These are phyloP conservation scores for Linnaemya tessellans DNA, from an alignment of 2,888 invertebrate genomes.

Conservation along the genomic window DNA sequence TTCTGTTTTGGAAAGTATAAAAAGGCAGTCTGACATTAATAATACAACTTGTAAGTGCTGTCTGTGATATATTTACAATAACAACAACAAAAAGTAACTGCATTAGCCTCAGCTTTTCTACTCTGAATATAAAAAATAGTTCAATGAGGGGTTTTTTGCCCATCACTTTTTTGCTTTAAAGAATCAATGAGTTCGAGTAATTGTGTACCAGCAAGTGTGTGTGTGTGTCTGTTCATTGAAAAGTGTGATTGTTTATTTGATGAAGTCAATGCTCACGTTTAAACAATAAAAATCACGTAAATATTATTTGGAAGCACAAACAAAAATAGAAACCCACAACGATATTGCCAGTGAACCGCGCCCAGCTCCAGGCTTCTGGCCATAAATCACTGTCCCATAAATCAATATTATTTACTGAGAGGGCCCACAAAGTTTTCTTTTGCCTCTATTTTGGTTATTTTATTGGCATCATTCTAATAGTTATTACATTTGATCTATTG, in stretches of 20 bases:
- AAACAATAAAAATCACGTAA: constrained; percentile 47
- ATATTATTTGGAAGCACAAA: constrained; percentile 24
- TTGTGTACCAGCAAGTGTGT: background rate
- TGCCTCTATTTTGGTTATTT: background rate
- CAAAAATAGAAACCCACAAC: constrained; percentile 23
- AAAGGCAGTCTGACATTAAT: no score
- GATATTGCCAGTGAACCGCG: constrained; percentile 8
- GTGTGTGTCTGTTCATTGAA: background rate
- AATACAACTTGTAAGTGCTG: constrained; percentile 32
- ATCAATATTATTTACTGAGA: constrained; percentile 61
- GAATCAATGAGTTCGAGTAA: background rate
- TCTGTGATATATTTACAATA: constrained; percentile 23
- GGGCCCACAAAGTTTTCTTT: background rate
- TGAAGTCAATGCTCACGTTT: constrained; percentile 66
- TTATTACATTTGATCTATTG: background rate
- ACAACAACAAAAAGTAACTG: constrained; percentile 6
- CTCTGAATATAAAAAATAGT: constrained; percentile 18
- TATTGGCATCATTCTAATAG: background rate
- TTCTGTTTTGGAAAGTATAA: no score
- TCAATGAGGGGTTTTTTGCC: background rate
- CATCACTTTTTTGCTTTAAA: background rate
- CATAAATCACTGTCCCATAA: constrained; percentile 67
- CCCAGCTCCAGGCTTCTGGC: constrained; percentile 28
- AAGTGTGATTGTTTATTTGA: constrained; percentile 56
- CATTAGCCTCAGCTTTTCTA: constrained; percentile 23